These are phyloP conservation scores for Oreamnos americanus DNA, from an alignment of 2,113 vertebrate species.

Conservation along the genomic window DNA sequence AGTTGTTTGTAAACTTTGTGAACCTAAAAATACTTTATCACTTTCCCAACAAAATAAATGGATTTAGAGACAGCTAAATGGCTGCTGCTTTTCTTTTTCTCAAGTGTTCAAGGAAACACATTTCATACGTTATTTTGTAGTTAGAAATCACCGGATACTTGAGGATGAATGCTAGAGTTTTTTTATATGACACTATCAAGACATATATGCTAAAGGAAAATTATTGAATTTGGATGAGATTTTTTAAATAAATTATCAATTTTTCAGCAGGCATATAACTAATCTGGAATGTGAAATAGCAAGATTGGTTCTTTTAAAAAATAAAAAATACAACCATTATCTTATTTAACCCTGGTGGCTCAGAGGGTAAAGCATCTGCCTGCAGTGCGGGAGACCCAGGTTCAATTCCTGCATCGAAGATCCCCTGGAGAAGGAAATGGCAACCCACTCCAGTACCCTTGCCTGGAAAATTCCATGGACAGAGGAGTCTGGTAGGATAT, in stretches of 20 bases:
- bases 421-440: too few species aligned
- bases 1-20: conserved; percentile 19
- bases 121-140: background rate
- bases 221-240: conserved; percentile 28
- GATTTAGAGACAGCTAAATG: background rate
- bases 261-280: background rate
- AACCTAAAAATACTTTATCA: background rate
- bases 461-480: too few species aligned
- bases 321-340: background rate
- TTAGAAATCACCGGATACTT: background rate
- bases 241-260: background rate
- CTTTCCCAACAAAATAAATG: conserved; percentile 59
- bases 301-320: conserved; percentile 10
- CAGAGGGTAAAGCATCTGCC: too few species aligned
- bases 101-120: background rate
- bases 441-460: too few species aligned
- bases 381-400: too few species aligned
- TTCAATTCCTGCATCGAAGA: too few species aligned
- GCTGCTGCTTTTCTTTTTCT: background rate
- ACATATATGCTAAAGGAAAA: background rate
- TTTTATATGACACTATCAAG: background rate
- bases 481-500: too few species aligned
- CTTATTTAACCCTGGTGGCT: background rate
- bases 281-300: background rate
- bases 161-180: conserved; percentile 11